phyloP scores from a whole-genome alignment of 2,888 invertebrate species.

The Diarsia rubi region DNA sequence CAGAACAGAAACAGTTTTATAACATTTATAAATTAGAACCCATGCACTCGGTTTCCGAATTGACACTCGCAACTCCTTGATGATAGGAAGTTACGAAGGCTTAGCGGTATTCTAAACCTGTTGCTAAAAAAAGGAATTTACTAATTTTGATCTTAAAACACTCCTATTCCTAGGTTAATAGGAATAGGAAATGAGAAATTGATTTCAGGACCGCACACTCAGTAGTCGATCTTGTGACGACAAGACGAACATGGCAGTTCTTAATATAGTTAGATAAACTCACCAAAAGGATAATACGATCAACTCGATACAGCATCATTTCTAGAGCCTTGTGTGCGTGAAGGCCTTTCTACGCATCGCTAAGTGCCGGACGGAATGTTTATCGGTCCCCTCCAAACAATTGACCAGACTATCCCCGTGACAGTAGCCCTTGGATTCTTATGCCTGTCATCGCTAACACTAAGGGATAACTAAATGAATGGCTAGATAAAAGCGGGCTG shows the following conservation, averaged over 20 bases:
- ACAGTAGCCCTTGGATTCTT: not conserved
- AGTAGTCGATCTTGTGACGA: not conserved
- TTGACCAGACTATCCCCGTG: slow-evolving; percentile 24
- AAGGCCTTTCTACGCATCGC: slow-evolving; percentile 17
- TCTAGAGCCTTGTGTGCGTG: slow-evolving; percentile 22
- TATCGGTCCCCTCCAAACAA: slow-evolving; percentile 33
- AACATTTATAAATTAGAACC: no score
- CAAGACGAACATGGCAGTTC: not conserved
- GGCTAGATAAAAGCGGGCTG: not conserved
- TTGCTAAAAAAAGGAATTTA: no score
- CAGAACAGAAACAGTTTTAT: no score
- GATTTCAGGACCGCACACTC: not conserved
- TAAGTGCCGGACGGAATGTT: slow-evolving; percentile 22
- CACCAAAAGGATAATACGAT: not conserved
- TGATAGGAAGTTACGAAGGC: no score
- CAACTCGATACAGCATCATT: slow-evolving; percentile 11
- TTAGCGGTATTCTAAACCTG: no score
- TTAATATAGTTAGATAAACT: not conserved
- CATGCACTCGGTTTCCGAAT: no score
- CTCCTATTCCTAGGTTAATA: not conserved
- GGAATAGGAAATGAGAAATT: not conserved
- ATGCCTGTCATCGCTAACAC: not conserved
- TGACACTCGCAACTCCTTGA: no score
- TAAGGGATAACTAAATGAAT: not conserved
- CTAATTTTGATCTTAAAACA: no score